These are phyloP conservation scores for Myripristis jacobus DNA, from an alignment of 2,797 vertebrate genomes.

Conservation along the genomic window DNA sequence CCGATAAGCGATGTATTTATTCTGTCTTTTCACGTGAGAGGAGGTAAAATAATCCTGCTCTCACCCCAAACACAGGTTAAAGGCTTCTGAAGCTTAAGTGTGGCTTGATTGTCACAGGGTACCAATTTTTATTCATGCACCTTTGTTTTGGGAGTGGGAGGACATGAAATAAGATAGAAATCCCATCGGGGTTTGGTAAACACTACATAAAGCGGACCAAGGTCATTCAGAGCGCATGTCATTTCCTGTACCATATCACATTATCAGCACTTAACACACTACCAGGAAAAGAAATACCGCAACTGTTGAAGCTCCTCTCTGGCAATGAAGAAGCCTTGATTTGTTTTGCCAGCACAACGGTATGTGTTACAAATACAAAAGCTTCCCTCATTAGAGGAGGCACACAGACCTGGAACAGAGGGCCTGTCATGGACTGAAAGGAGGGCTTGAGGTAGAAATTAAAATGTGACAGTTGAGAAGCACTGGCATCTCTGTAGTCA, in stretches of 20 bases:
- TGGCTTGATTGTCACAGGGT: not conserved
- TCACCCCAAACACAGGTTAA: not conserved
- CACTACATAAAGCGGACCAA: slow-evolving; percentile 29
- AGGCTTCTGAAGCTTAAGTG: not conserved
- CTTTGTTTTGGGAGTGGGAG: too few species aligned
- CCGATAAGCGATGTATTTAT: slow-evolving; percentile 7
- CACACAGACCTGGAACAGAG: slow-evolving; percentile 31
- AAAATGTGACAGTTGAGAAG: slow-evolving; percentile 70
- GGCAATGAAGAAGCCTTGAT: slow-evolving; percentile 40
- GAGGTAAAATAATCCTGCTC: slow-evolving; percentile 4
- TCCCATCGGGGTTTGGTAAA: not conserved
- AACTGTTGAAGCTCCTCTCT: slow-evolving; percentile 31
- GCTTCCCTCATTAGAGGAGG: slow-evolving; percentile 47
- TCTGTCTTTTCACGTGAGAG: not conserved
- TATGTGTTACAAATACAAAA: slow-evolving; percentile 63
- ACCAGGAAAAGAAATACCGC: slow-evolving; percentile 41
- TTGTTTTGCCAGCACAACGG: slow-evolving; percentile 51
- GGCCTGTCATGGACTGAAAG: slow-evolving; percentile 51
- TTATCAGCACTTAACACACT: slow-evolving; percentile 38
- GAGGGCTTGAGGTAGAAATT: slow-evolving; percentile 64
- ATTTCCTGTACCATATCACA: slow-evolving; percentile 44
- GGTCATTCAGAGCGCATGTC: slow-evolving; percentile 37
- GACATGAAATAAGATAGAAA: not conserved
- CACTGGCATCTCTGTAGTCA: slow-evolving; percentile 69
- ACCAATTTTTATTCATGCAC: too few species aligned